Percentiles rank a stretch among this genome's conserved stretches.
Evolutionary conservation across 2,797 vertebrate species (phyloP).

Genomic region (Discoglossus pictus): DNA sequence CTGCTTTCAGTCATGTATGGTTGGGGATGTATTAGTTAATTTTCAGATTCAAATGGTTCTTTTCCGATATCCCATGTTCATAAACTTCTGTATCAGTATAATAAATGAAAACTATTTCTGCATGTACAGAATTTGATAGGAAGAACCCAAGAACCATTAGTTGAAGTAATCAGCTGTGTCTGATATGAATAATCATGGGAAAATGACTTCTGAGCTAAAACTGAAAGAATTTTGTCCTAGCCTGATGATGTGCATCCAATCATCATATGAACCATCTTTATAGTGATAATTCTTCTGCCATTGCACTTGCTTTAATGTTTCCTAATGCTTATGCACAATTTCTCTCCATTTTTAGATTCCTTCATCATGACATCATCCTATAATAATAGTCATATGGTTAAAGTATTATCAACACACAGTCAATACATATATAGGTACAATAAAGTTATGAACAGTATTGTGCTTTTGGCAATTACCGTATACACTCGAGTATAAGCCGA

Average conservation of each 20-base stretch:
- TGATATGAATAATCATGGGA: conserved; percentile 35
- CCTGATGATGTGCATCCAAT: conserved; percentile 23
- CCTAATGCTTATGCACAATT: conserved; percentile 48
- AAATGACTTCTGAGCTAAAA: conserved; percentile 26
- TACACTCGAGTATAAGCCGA: too few species aligned
- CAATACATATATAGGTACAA: too few species aligned
- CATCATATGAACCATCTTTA: conserved; percentile 43
- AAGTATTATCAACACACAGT: too few species aligned
- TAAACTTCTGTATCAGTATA: conserved; percentile 20
- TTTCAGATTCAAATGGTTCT: too few species aligned
- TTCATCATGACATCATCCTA: conserved; percentile 41
- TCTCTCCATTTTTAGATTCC: conserved; percentile 47
- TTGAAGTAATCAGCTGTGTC: conserved; percentile 12
- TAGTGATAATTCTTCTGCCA: conserved; percentile 40
- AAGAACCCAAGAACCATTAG: conserved; percentile 25
- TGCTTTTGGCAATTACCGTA: too few species aligned
- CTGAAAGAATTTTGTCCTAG: conserved; percentile 21
- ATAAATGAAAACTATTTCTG: conserved; percentile 31
- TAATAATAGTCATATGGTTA: conserved; percentile 42
- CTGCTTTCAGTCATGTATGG: too few species aligned
- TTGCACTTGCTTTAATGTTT: conserved; percentile 45
- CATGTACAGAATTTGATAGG: conserved; percentile 26
- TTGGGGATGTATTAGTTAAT: too few species aligned
- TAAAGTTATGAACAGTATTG: too few species aligned
- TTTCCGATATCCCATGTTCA: too few species aligned